Conservation (phyloP, 2,888 invertebrate genomes). For the Himalopsyche japonica region DNA sequence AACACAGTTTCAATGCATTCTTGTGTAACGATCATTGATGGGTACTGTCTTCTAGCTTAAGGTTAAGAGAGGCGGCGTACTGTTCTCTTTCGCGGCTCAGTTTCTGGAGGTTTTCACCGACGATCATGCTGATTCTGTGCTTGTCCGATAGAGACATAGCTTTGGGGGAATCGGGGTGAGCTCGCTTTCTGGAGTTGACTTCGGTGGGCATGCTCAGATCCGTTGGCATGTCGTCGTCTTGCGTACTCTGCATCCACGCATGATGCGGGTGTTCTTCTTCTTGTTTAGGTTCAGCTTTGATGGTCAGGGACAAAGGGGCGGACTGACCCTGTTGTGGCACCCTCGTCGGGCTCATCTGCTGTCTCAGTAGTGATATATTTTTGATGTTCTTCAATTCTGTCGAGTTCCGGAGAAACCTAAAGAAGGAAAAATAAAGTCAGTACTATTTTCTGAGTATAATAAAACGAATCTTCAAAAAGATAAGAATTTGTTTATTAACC, state of each 20-base stretch:
- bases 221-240: slow-evolving; percentile 70
- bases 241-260: slow-evolving; percentile 51
- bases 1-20: slow-evolving; percentile 7
- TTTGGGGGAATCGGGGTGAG: slow-evolving; percentile 46
- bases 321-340: slow-evolving; percentile 42
- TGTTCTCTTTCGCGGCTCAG: slow-evolving; percentile 56
- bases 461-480: no score
- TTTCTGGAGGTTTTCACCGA: slow-evolving; percentile 56
- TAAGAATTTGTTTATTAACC: no score
- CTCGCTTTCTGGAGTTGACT: slow-evolving; percentile 20
- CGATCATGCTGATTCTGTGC: slow-evolving; percentile 59
- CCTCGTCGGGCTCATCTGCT: slow-evolving; percentile 73
- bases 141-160: slow-evolving; percentile 51
- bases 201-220: slow-evolving; percentile 65
- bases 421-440: slow-evolving; percentile 43
- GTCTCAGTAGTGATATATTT: slow-evolving; percentile 84
- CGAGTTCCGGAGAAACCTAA: slow-evolving; percentile 88
- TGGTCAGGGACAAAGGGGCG: slow-evolving; percentile 47
- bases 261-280: slow-evolving; percentile 48
- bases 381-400: slow-evolving; percentile 93
- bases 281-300: slow-evolving; percentile 56
- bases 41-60: slow-evolving; percentile 22
- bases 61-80: slow-evolving; percentile 47
- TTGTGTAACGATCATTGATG: slow-evolving; percentile 13
- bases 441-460: no score